Evolutionary conservation across 2,888 invertebrate species (phyloP).

Genomic region (Lymantria monacha): DNA sequence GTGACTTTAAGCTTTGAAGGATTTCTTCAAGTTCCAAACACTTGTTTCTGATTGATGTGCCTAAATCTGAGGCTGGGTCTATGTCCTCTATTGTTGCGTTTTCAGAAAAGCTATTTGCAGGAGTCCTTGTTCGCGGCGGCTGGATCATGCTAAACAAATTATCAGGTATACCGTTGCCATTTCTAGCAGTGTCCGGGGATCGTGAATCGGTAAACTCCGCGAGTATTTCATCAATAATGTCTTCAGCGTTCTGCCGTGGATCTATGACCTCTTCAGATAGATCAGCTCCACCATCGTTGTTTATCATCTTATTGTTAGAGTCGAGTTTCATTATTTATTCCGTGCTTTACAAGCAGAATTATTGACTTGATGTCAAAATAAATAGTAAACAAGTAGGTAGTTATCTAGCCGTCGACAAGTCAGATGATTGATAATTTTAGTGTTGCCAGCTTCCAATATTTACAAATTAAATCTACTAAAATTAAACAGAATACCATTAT

Average conservation of each 20-base stretch:
- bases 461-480: too few relatives aligned
- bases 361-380: constrained; percentile 64
- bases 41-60: constrained; percentile 75
- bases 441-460: constrained; percentile 40
- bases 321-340: constrained; percentile 70
- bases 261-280: constrained; percentile 70
- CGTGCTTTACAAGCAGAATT: constrained; percentile 30
- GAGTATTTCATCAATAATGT: constrained; percentile 75
- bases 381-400: constrained; percentile 51
- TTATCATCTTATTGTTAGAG: constrained; percentile 76
- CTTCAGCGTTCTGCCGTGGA: constrained; percentile 74
- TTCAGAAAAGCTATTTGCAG: constrained; percentile 74
- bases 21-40: constrained; percentile 78
- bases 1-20: constrained; percentile 73
- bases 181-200: constrained; percentile 54
- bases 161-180: constrained; percentile 64
- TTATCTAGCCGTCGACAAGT: constrained; percentile 14
- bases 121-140: constrained; percentile 71
- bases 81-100: constrained; percentile 72
- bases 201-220: constrained; percentile 74
- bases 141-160: constrained; percentile 69
- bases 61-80: constrained; percentile 75
- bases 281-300: constrained; percentile 66
- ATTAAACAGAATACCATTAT: too few relatives aligned
- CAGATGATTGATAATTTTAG: constrained; percentile 64